Evolutionary conservation across 2,113 vertebrate genomes (phyloP).

Genomic region (Balaeniceps rex): DNA sequence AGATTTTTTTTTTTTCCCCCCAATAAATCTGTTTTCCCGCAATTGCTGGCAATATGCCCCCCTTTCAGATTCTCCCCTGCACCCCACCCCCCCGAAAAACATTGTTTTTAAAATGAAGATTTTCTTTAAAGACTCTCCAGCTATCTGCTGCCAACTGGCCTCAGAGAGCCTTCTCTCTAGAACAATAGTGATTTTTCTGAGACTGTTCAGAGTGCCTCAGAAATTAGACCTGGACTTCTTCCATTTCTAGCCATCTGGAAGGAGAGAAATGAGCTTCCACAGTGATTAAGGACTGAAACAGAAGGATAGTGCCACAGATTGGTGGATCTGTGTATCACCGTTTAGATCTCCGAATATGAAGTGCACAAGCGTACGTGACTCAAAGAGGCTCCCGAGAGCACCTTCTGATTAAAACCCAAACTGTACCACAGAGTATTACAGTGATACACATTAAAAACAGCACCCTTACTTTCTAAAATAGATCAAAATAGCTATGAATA

Average conservation of each 20-base stretch:
- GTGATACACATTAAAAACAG: not conserved
- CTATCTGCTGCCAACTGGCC: slow-evolving; percentile 41
- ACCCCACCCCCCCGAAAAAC: not conserved
- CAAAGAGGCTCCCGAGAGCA: not conserved
- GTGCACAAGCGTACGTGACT: not conserved
- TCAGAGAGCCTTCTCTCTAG: not conserved
- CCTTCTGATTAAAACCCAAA: not conserved
- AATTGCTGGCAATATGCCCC: not conserved
- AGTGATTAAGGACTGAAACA: not conserved
- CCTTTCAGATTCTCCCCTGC: not conserved
- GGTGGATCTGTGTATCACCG: slow-evolving; percentile 2
- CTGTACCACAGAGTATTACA: not conserved
- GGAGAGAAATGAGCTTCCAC: slow-evolving; percentile 36
- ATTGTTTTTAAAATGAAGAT: slow-evolving; percentile 6
- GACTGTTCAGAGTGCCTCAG: slow-evolving; percentile 36
- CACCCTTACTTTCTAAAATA: not conserved
- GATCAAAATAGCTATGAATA: not conserved
- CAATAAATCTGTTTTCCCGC: not conserved
- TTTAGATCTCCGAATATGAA: not conserved
- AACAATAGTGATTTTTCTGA: slow-evolving; percentile 63
- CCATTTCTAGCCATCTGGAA: slow-evolving; percentile 64
- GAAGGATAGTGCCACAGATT: slow-evolving; percentile 34
- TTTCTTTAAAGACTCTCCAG: slow-evolving; percentile 48
- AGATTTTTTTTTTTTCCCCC: not conserved
- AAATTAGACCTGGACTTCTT: slow-evolving; percentile 61